Base-by-base conservation (phyloP, 2,888 invertebrate genomes). In the Parasteatoda lunata region DNA sequence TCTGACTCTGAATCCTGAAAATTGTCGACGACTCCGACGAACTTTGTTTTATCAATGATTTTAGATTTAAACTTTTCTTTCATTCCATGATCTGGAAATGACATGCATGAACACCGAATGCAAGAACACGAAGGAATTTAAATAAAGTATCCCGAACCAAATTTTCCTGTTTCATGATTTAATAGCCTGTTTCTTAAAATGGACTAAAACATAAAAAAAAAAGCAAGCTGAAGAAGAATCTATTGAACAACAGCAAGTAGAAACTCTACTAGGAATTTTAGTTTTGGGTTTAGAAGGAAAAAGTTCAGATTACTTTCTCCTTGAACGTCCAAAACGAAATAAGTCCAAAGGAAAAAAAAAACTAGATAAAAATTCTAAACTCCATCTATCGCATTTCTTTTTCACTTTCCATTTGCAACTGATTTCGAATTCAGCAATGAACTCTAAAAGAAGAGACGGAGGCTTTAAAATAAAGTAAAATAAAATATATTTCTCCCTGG, bases 321-420 rank as follows among this genome's bases (percentile, higher is more conserved):
- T 54, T 80, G 80, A 80, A 80, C 80, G 84, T 84, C 79, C 72
- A 84, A 78, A 84, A 79, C 78, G 84, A 84, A 84, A 84, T 85
- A 76, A 80, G 80, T 76, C 80, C 71, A 9, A 64, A 51, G 73
- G 78, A 9, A 64, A 51, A 72, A 75, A 51, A 11, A 70, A 30
- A 82, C 47, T 48, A 82, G 76, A 76, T 48, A 49, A 79, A 85
- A 85, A 85, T 80, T 80, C 85, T 85, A 84, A 84, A 80, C 80
- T 85, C 85, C 85, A 80, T 85, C 85, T 80, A 78, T 84, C 69
- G 84, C 79, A 76, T 84, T 84, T 84, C 84, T 84, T 84, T 84
- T 80, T 85, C 85, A 75, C 85, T 85, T 85, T 85, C 85, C 85
- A 85, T 85, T 85, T 85, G 85, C 85, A 85, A 85, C 85, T 85